phyloP scores from a whole-genome alignment of 2,888 invertebrate species.

The Ophion costatus region DNA sequence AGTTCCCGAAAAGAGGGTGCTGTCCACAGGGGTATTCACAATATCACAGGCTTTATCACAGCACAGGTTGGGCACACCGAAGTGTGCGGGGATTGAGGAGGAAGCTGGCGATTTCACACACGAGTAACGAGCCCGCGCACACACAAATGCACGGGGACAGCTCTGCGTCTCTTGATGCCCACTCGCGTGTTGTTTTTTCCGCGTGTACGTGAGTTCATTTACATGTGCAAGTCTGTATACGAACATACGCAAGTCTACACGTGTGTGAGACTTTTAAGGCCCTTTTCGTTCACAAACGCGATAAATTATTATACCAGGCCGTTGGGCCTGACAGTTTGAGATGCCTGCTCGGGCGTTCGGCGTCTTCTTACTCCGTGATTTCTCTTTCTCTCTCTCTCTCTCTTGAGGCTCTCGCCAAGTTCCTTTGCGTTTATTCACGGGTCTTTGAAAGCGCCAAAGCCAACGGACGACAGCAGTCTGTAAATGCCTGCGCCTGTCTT shows the following conservation, averaged over 20 bases:
- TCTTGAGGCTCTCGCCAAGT: constrained; percentile 21
- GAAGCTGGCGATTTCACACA: constrained; percentile 10
- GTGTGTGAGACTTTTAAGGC: constrained; percentile 18
- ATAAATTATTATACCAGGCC: constrained; percentile 56
- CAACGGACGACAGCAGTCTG: constrained; percentile 24
- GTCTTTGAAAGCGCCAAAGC: constrained; percentile 6
- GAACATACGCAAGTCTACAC: constrained; percentile 13
- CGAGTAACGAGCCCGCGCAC: constrained; percentile 3
- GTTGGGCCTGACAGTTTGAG: constrained; percentile 59
- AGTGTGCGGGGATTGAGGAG: constrained; percentile 17
- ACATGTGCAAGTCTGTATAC: constrained; percentile 21
- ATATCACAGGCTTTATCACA: constrained; percentile 75
- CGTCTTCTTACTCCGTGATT: constrained; percentile 27
- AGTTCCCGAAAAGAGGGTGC: too few species aligned
- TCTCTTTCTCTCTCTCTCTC: constrained; percentile 19
- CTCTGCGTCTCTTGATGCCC: constrained; percentile 29
- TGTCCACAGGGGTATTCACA: constrained; percentile 56
- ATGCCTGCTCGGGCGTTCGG: constrained; percentile 28
- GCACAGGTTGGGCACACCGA: constrained; percentile 66
- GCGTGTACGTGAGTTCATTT: too few species aligned
- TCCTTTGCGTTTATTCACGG: constrained; percentile 9
- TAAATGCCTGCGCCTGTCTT: constrained; percentile 13
- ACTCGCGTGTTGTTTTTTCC: constrained; percentile 19
- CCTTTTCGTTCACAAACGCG: constrained; percentile 52
- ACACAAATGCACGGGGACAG: constrained; percentile 37